Evolutionary conservation across 2,797 vertebrate genomes (phyloP), one percentile per base, ranked within the genome.

Genomic region (Botia kubotai): DNA sequence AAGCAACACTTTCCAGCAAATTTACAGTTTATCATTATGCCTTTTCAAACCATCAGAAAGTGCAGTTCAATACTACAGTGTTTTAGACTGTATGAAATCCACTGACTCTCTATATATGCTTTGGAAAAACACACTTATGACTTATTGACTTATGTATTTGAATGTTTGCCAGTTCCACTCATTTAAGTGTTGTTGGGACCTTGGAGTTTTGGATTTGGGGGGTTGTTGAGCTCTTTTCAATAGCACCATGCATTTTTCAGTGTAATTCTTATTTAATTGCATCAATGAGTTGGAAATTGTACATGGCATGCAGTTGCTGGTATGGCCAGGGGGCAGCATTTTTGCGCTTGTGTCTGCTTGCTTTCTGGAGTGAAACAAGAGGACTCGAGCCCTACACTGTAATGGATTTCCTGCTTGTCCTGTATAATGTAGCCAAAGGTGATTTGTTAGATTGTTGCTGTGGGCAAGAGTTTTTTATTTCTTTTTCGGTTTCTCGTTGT

Each of bases 181-280:
- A 67, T 82, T 66, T 63, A 8, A 36, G 43, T 84, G 89, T 82
- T 62, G 62, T 55, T 48, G 1, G 84, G 39, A 72, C 36, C 85
- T 85, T 85, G 83, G 77, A 74, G 81, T 68, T 76, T 53, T 23
- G 71, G 82, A 17, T 68, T 81, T 55, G 68, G 16, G 72, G 17
- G 6, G 13, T 46, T 76, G 80, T 81, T 84, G 58, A 77, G 75
- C 72, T 68, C 63, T 79, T 80, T 63, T 33, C 19, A 72, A 57
- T 46, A 63, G 63, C 60, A 26, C 39, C 50, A 29, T 14, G 2
- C 66, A 74, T 79, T 76, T 65, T 80, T 84, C 63, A 83, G 82
- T 74, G 69, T 90, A 89, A 91, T 91, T 88, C 75, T 29, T 21
- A 86, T 89, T 86, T 92, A 92, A 91, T 91, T 92, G 88, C 84